Evolutionary conservation across 2,113 vertebrate species (phyloP).

Genomic region (Urocitellus parryii): DNA sequence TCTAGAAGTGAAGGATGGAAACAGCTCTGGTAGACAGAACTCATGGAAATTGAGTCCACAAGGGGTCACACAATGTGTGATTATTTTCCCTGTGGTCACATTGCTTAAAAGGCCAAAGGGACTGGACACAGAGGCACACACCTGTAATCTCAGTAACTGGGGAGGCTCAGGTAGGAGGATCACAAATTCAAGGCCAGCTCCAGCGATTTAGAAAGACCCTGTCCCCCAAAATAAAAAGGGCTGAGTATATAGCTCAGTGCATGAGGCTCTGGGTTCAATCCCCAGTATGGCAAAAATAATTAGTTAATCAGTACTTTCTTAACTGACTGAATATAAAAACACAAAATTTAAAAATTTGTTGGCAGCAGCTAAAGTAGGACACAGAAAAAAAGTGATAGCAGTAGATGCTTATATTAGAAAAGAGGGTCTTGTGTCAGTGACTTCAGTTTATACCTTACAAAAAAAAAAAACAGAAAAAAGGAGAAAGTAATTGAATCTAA

Average conservation of each 20-base stretch:
- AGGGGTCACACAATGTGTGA: too few relatives aligned
- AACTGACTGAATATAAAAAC: neutral
- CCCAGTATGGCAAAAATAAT: neutral
- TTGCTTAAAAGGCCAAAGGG: too few relatives aligned
- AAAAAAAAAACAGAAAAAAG: neutral
- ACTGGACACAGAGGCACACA: neutral
- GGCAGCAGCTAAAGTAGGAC: neutral
- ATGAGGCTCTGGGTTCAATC: neutral
- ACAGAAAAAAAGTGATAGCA: neutral
- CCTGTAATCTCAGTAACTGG: neutral
- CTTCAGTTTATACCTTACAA: neutral
- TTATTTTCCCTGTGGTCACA: too few relatives aligned
- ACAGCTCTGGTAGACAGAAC: too few relatives aligned
- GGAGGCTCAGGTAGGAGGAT: neutral
- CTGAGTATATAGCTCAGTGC: neutral
- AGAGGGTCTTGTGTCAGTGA: neutral
- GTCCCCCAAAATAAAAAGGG: neutral
- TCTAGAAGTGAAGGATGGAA: too few relatives aligned
- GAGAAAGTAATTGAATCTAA: neutral
- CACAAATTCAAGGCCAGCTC: neutral
- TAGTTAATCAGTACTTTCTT: neutral
- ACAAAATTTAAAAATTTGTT: neutral
- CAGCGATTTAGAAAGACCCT: neutral
- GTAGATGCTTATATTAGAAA: neutral
- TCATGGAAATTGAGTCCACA: too few relatives aligned